Conservation (phyloP, 2,797 vertebrate genomes). For the Lithobates pipiens region DNA sequence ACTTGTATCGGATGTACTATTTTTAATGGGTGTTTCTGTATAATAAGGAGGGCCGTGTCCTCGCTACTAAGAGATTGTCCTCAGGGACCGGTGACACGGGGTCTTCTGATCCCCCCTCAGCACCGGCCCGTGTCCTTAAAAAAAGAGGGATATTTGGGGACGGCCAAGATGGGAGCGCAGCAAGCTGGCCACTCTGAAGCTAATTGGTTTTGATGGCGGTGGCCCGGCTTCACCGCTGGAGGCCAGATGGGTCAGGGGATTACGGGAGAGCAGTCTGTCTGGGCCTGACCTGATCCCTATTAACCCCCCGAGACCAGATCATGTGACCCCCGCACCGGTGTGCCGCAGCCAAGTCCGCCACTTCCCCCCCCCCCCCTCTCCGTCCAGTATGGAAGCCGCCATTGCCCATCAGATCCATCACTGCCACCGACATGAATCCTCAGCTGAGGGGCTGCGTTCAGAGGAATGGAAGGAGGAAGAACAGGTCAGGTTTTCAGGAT, state of each 20-base stretch:
- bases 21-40: background rate
- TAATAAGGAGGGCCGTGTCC: background rate
- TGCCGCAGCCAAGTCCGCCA: background rate
- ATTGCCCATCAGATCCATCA: no score
- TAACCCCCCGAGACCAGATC: background rate
- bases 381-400: no score
- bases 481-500: no score
- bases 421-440: no score
- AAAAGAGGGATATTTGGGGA: constrained; percentile 12
- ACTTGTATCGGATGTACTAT: background rate
- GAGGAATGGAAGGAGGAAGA: no score
- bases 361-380: no score
- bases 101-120: constrained; percentile 19
- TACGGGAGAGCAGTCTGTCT: constrained; percentile 14
- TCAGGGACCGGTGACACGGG: constrained; percentile 13
- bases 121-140: constrained; percentile 2
- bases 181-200: constrained; percentile 8
- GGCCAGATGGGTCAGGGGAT: constrained; percentile 50
- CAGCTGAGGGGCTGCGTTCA: no score
- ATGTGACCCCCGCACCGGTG: background rate
- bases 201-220: constrained; percentile 45
- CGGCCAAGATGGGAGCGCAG: constrained; percentile 1
- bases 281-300: background rate
- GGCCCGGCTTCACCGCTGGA: constrained; percentile 40
- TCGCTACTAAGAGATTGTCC: constrained; percentile 10